Percentiles rank a stretch among this genome's conserved stretches.
phyloP scores from a whole-genome alignment of 2,113 vertebrate genomes.

The Campylomormyrus numenius region DNA sequence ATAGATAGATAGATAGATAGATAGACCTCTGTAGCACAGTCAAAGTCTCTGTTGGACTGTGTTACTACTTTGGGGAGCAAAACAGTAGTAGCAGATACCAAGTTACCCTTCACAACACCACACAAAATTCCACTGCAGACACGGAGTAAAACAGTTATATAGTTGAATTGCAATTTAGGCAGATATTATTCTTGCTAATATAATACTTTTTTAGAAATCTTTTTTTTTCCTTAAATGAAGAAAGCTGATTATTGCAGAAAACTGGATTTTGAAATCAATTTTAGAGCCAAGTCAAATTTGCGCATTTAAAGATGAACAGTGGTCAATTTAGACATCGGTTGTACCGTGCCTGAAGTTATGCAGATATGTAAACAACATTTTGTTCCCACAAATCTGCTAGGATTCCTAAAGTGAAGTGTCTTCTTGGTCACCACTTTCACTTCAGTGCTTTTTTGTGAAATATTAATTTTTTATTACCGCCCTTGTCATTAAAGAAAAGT shows the following conservation, averaged over 20 bases:
- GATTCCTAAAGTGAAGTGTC: not conserved
- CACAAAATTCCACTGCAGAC: not conserved
- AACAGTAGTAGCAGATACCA: not conserved
- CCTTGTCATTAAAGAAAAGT: not conserved
- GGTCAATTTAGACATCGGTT: not conserved
- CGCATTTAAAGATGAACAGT: not conserved
- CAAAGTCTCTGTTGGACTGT: not conserved
- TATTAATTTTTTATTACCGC: not conserved
- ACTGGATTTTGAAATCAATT: not conserved
- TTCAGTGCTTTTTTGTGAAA: not conserved
- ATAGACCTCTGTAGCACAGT: not conserved
- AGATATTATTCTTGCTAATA: too few species aligned
- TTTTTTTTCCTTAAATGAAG: not conserved
- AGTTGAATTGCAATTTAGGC: too few species aligned
- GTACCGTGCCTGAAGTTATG: not conserved
- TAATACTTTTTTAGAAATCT: too few species aligned
- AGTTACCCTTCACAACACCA: not conserved
- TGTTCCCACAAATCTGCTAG: not conserved
- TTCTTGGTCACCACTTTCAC: not conserved
- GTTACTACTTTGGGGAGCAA: not conserved
- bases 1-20: not conserved
- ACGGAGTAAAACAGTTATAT: not conserved
- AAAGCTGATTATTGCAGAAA: not conserved
- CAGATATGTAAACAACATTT: not conserved
- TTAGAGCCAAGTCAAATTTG: not conserved